A percentile compares a stretch with the other conserved stretches of the same genome.
phyloP scores from a whole-genome alignment of 1,140 invertebrate species.

The Drosophila tsacasi region DNA sequence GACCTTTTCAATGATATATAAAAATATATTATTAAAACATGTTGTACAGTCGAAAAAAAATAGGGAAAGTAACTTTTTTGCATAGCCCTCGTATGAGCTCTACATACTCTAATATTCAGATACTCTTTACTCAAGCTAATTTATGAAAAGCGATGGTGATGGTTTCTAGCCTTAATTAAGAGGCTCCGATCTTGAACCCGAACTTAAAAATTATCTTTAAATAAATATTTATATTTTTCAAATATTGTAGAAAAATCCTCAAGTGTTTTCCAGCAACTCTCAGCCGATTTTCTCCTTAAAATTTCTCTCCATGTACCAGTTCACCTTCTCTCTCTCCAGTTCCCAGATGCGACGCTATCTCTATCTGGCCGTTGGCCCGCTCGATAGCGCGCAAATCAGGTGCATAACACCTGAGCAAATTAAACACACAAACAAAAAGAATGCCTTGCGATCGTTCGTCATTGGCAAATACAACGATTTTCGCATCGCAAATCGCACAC shows the following conservation, averaged over 20 bases:
- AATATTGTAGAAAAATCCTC: not conserved
- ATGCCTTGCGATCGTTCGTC: constrained; percentile 69
- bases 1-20: too few species aligned
- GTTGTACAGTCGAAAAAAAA: too few species aligned
- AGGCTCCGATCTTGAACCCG: not conserved
- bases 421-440: constrained; percentile 55
- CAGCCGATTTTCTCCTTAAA: too few species aligned
- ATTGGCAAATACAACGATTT: constrained; percentile 61
- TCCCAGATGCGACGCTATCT: constrained; percentile 43
- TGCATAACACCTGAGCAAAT: constrained; percentile 83
- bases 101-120: not conserved
- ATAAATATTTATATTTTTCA: not conserved
- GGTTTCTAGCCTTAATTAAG: not conserved
- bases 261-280: not conserved
- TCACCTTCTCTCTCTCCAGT: constrained; percentile 27
- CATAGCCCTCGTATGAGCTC: too few species aligned
- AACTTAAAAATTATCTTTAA: not conserved
- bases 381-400: constrained; percentile 76
- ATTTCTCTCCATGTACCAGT: constrained; percentile 8
- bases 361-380: constrained; percentile 59
- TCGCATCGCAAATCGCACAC: constrained; percentile 39
- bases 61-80: too few species aligned
- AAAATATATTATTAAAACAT: too few species aligned
- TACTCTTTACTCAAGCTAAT: not conserved
- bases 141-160: not conserved